Base-by-base conservation (phyloP, 2,888 invertebrate genomes). In the Erannis defoliaria region DNA sequence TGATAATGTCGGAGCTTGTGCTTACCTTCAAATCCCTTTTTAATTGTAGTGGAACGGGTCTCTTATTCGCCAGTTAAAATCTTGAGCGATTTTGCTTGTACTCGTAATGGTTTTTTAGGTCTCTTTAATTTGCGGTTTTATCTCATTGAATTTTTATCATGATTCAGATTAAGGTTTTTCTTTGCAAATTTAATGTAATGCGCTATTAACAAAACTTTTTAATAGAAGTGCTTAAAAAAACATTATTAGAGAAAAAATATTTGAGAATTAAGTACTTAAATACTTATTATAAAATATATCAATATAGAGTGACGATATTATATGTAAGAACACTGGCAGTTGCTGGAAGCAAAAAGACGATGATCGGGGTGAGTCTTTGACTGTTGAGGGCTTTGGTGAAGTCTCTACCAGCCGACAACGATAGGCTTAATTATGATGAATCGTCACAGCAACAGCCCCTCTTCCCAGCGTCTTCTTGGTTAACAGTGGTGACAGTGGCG, bases 1-100 rank as follows among this genome's bases (percentile, higher is more conserved):
- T 75, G 74, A 76, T 80, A 73, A 77, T 76, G 68, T 59, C 64
- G 68, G 71, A 71, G 70, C 70, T 60, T 63, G 66, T 65, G 66
- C 59, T 66, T 68, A 68, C 68, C 66, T 66, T 66, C 48, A 68
- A 67, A 68, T 67, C 68, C 68, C 67, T 67, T 71, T 71, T 71
- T 68, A 71, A 71, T 71, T 71, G 66, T 62, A 65, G 60, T 54
- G 55, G 61, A 64, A 61, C 43, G 55, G 64, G 63, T 56, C 63
- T 66, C 64, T 65, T 60, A 55, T 63, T 65, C 61, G 26, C 23
- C 26, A 33, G 33, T 18, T 42, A 14, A 23, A 54, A 9, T 54
- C 35, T 59, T 54, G 48, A 54, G 53, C 9, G 43, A 45, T 55
- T 55, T 55, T 38, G 49, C 60, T 37, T 37, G 50, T 49, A 55